These are phyloP conservation scores for Trididemnum clinides DNA, from an alignment of 23 tunicate genomes.

Conservation along the genomic window DNA sequence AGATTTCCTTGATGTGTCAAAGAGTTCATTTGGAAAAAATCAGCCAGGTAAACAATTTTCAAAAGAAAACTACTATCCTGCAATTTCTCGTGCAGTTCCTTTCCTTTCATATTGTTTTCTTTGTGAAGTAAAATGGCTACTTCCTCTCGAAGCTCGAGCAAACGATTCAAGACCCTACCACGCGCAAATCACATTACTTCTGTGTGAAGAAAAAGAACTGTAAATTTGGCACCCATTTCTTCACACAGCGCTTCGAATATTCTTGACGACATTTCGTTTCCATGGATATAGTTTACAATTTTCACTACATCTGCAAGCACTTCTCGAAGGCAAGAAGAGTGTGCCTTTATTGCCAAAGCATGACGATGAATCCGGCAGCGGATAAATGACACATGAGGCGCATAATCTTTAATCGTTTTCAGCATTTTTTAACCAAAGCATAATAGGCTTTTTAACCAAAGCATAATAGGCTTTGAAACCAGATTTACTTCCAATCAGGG, in stretches of 20 bases:
- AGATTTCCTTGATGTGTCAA: no score
- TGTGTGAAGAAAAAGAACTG: slow-evolving; percentile 11
- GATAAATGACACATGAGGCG: slow-evolving; percentile 31
- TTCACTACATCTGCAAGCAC: slow-evolving; percentile 37
- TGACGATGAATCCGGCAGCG: slow-evolving; percentile 36
- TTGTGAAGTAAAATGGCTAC: slow-evolving; percentile 13
- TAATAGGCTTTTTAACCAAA: no score
- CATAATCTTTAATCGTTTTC: neutral
- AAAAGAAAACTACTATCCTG: neutral
- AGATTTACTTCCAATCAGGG: slow-evolving; percentile 11
- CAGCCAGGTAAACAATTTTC: no score
- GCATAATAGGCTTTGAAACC: no score
- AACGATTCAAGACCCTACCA: neutral
- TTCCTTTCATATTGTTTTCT: neutral
- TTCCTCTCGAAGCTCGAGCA: slow-evolving; percentile 34
- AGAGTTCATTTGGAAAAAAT: no score
- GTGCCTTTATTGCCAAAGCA: slow-evolving; percentile 47
- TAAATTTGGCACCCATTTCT: slow-evolving; percentile 19
- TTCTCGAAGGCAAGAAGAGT: slow-evolving; percentile 36
- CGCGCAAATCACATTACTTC: slow-evolving; percentile 7
- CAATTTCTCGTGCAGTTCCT: slow-evolving; percentile 4
- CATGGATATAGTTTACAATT: slow-evolving; percentile 42
- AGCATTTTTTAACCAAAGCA: no score
- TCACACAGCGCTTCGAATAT: slow-evolving; percentile 48
- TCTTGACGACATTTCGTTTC: slow-evolving; percentile 26